Base-by-base conservation (phyloP, 2,113 vertebrate species). In the Recurvirostra avosetta region DNA sequence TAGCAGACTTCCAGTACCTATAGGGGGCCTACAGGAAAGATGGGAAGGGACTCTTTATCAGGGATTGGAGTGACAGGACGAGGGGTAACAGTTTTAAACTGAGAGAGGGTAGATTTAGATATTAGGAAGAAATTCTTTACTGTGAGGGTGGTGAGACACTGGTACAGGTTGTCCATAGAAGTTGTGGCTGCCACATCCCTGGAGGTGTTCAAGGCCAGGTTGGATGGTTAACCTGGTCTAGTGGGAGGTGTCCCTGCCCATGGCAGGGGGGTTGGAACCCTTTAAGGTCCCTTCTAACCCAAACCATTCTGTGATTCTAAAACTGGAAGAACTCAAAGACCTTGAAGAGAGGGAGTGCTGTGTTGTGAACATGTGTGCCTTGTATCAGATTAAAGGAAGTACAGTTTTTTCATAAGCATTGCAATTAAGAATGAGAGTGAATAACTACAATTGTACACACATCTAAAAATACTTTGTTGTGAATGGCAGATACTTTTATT, bases 311-410 rank as follows among this genome's bases (percentile, higher is more conserved):
- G 0, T 66, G 61, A 27, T 61, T 34, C 23, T 25, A 1, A 32
- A 61, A 16, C 55, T 52, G 32, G 22, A 85, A 32, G 22, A 29
- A 67, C 17, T 27, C 21, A 23, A n/a, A 52, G 34, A 59, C 32
- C 15, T n/a, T 70, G 45, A 81, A 38, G 50, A 81, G 34, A 8
- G 41, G 16, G 19, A 70, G 5, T 30, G 38, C 36, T 47, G 21
- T 49, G 38, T 62, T 79, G 21, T n/a, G 45, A 70, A 38, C 17
- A 20, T 1, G 3, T 0, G 0, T 3, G 3, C 12, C 19, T 62
- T 19, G 10, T 50, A 11, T 56, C 40, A 74, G 36, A 19, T 77
- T 21, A 77, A 83, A 55, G 2, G 2, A 2, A 41, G 25, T 53
- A 32, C 27, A 47, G 6, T 20, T 82, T 78, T 78, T 81, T 62